phyloP scores from a whole-genome alignment of 2,113 vertebrate species.

The Herpetotheres cachinnans region DNA sequence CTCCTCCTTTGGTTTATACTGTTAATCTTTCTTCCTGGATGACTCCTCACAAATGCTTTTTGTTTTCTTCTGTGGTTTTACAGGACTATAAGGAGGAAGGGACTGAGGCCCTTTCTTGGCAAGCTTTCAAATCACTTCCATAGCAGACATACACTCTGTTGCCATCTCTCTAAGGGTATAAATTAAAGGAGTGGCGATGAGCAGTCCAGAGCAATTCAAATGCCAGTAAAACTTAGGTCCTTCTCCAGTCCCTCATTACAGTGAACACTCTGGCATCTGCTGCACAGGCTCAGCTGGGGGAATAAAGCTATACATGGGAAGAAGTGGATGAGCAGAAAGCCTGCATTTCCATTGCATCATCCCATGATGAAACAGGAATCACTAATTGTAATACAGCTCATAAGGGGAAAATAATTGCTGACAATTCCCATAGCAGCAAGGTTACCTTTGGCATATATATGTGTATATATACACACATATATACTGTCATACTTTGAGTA shows the following conservation, averaged over 20 bases:
- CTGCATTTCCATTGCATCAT: constrained; percentile 65
- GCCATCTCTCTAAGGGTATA: constrained; percentile 73
- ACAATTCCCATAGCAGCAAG: constrained; percentile 43
- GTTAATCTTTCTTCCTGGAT: constrained; percentile 80
- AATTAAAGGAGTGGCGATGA: constrained; percentile 77
- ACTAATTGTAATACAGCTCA: constrained; percentile 56
- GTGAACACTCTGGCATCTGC: constrained; percentile 67
- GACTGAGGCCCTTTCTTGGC: constrained; percentile 73
- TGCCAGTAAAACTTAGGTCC: constrained; percentile 66
- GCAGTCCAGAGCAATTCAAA: constrained; percentile 75
- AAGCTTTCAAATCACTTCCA: constrained; percentile 76
- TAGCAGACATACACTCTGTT: constrained; percentile 71
- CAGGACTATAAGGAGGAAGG: constrained; percentile 73
- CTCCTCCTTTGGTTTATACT: constrained; percentile 63
- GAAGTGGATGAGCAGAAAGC: constrained; percentile 66
- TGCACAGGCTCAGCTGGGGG: constrained; percentile 54
- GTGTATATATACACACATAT: neutral
- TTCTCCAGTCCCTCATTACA: constrained; percentile 68
- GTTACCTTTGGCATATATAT: constrained; percentile 5
- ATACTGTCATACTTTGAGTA: neutral
- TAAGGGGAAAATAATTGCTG: constrained; percentile 38
- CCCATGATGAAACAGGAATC: constrained; percentile 63
- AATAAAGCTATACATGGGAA: constrained; percentile 66
- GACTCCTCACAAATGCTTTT: constrained; percentile 78
- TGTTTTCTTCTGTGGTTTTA: constrained; percentile 76